A percentile compares a stretch with the other conserved stretches of the same genome.
phyloP scores from a whole-genome alignment of 2,113 vertebrate genomes.

The Gambusia holbrooki region DNA sequence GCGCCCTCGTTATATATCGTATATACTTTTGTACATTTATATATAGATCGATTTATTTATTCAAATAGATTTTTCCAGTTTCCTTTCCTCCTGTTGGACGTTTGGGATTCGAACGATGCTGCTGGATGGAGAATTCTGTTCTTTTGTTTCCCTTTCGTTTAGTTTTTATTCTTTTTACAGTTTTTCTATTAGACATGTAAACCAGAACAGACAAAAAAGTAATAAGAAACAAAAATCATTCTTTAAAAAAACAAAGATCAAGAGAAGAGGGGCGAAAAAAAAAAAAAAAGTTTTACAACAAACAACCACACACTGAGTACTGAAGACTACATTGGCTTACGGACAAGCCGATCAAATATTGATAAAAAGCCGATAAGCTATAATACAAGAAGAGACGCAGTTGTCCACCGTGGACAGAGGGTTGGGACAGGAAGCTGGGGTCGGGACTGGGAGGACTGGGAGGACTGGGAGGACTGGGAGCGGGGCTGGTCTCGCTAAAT shows the following conservation, averaged over 20 bases:
- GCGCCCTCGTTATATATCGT: conserved; percentile 80
- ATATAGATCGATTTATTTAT: conserved; percentile 82
- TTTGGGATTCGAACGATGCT: conserved; percentile 66
- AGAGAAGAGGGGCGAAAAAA: conserved; percentile 24
- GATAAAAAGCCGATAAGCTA: conserved; percentile 84
- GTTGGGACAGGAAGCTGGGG: conserved; percentile 50
- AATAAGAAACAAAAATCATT: conserved; percentile 73
- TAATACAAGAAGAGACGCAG: conserved; percentile 83
- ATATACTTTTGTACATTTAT: conserved; percentile 85
- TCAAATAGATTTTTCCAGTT: conserved; percentile 84
- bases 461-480: conserved; percentile 4
- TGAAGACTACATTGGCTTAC: conserved; percentile 84
- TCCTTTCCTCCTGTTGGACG: conserved; percentile 78
- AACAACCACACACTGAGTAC: conserved; percentile 83
- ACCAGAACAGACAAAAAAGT: conserved; percentile 79
- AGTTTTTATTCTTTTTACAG: conserved; percentile 54
- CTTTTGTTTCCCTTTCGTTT: conserved; percentile 18
- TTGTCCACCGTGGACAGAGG: conserved; percentile 74
- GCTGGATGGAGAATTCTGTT: conserved; percentile 48
- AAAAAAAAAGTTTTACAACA: conserved; percentile 74
- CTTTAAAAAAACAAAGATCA: conserved; percentile 61
- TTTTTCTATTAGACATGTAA: conserved; percentile 77
- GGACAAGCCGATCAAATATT: conserved; percentile 81
- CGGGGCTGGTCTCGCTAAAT: conserved; percentile 71
- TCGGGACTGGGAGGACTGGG: conserved; percentile 41